Base-by-base conservation (phyloP, 2,797 vertebrate species). In the Ptychadena robeensis region DNA sequence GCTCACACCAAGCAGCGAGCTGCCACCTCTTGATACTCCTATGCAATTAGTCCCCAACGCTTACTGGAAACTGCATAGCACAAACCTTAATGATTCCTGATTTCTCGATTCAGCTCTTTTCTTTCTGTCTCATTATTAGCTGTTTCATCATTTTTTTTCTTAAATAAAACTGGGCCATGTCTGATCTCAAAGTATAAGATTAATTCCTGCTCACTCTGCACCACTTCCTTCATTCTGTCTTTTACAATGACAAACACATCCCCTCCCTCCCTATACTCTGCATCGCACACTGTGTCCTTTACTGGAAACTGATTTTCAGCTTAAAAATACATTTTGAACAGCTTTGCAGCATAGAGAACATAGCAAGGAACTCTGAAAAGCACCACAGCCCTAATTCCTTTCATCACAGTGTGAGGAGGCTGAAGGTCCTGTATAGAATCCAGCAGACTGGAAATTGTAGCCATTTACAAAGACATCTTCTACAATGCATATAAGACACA, bases 141-240 rank as follows among this genome's bases (percentile, higher is more conserved):
- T 59, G 40, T 65, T 70, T 76, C 72, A 85, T 80, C 82, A 70
- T 85, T 64, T 80, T 82, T 81, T 78, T 34, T 84, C 28, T 38
- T n/a, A 79, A 72, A 80, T 78, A 85, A 80, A 85, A 85, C 82
- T 80, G 82, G 82, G 82, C 77, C 82, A 85, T 70, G 65, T 80
- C 82, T 85, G 78, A 75, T 80, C 77, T 80, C 15, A n/a, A 79
- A 64, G 65, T 80, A 37, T 75, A 85, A 85, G 82, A 85, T 80
- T 85, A 85, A 85, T 85, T 85, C 71, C 53, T 85, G 78, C 82
- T 80, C 82, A 75, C 82, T 74, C 78, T 80, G 82, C 82, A 80
- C 28, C 53, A 53, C 77, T 80, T 80, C 48, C 35, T 85, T 84
- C 77, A 79, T 80, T 85, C 72, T 80, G 77, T 71, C 77, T 80